These are phyloP conservation scores for Aphelinus atriplicis DNA, from an alignment of 1,140 invertebrate species.

Conservation along the genomic window DNA sequence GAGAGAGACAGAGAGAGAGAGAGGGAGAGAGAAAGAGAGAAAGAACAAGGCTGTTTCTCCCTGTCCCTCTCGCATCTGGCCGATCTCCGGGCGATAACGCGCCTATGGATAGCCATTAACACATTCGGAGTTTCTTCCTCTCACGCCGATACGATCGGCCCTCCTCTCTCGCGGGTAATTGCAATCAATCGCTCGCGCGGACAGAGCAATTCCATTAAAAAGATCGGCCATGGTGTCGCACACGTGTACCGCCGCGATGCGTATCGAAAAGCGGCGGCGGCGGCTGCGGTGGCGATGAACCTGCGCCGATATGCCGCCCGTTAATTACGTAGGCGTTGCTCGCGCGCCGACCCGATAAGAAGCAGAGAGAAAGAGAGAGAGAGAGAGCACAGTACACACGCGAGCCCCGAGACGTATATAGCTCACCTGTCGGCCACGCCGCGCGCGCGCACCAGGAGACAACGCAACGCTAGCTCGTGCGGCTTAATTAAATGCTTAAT, in stretches of 20 bases:
- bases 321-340: slow-evolving; percentile 33
- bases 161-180: neutral
- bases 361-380: neutral
- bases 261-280: too few species aligned
- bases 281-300: neutral
- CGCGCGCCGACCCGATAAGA: neutral
- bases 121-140: neutral
- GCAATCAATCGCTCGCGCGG: neutral
- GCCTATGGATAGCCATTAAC: neutral
- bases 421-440: too few species aligned
- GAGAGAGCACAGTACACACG: neutral
- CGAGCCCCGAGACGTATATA: too few species aligned
- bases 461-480: neutral
- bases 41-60: too few species aligned
- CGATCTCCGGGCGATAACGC: too few species aligned
- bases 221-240: neutral
- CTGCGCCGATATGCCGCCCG: slow-evolving; percentile 1
- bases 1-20: too few species aligned
- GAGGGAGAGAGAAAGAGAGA: too few species aligned
- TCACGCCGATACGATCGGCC: neutral
- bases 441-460: neutral
- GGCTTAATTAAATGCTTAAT: slow-evolving; percentile 23
- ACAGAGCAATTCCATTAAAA: slow-evolving; percentile 13
- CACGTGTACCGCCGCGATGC: too few species aligned
- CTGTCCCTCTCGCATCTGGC: too few species aligned